Conservation (phyloP, 2,113 vertebrate genomes). For the Tragelaphus buxtoni region DNA sequence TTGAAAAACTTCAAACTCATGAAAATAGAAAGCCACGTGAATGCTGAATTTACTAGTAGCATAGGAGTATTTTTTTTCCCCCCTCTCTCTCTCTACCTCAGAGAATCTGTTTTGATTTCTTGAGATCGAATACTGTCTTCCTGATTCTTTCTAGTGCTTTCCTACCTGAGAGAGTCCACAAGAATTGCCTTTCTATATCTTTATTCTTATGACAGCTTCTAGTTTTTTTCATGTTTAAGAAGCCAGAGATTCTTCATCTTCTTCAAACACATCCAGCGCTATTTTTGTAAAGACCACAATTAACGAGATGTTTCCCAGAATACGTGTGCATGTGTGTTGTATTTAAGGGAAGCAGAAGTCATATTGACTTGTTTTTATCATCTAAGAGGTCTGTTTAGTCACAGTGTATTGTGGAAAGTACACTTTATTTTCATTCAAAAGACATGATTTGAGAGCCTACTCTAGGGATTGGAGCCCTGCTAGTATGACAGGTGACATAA, state of each 20-base stretch:
- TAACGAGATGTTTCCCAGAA: not conserved
- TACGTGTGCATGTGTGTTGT: not conserved
- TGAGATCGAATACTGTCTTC: not conserved
- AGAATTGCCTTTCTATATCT: not conserved
- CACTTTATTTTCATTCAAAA: not conserved
- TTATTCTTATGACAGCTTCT: not conserved
- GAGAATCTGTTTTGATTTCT: not conserved
- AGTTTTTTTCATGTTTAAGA: not conserved
- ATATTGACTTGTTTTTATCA: not conserved
- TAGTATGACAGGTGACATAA: not conserved
- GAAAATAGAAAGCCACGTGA: not conserved
- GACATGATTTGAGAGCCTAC: not conserved
- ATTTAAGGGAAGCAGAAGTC: conserved; percentile 11
- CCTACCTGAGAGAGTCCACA: not conserved
- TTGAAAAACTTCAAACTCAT: not conserved
- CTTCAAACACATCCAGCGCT: not conserved
- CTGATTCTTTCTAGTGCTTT: not conserved
- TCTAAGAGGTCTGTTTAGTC: not conserved
- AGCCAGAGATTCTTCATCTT: not conserved
- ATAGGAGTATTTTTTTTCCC: not conserved
- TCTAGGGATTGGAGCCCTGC: not conserved
- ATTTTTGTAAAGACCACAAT: not conserved
- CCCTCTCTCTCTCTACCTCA: not conserved
- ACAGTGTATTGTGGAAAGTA: not conserved
- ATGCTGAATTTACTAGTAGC: not conserved